These are phyloP conservation scores for Microctonus brassicae DNA, from an alignment of 2,888 invertebrate genomes.

Conservation along the genomic window DNA sequence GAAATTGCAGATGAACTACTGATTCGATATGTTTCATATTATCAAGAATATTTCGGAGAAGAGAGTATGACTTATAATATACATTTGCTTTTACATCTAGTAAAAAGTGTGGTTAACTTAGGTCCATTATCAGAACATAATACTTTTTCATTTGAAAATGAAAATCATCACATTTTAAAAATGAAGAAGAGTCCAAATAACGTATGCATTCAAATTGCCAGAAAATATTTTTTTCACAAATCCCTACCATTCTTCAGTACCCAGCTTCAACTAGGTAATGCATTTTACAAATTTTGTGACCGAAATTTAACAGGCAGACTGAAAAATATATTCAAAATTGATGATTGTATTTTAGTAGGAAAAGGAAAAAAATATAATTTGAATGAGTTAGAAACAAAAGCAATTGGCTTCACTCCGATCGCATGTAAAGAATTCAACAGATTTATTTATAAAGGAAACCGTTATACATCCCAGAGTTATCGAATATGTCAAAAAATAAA, in stretches of 20 bases:
- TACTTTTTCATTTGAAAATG: slow-evolving; percentile 27
- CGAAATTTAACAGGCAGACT: slow-evolving; percentile 1
- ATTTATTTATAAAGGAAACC: neutral
- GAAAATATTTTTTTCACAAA: slow-evolving; percentile 24
- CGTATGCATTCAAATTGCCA: slow-evolving; percentile 19
- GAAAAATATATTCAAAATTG: neutral
- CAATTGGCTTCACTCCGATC: slow-evolving; percentile 5
- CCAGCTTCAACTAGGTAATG: neutral
- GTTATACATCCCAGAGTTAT: neutral
- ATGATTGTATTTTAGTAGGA: neutral
- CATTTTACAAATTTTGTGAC: slow-evolving; percentile 18
- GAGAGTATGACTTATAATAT: slow-evolving; percentile 22
- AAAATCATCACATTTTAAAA: slow-evolving; percentile 17
- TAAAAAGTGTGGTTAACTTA: slow-evolving; percentile 18
- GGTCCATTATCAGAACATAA: slow-evolving; percentile 28
- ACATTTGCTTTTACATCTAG: slow-evolving; percentile 21
- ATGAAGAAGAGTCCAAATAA: slow-evolving; percentile 22
- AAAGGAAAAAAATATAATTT: slow-evolving; percentile 19
- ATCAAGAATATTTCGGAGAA: slow-evolving; percentile 26
- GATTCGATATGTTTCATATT: slow-evolving; percentile 7
- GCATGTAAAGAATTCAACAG: neutral
- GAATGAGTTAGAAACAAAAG: neutral
- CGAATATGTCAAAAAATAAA: neutral
- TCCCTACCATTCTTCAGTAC: neutral
- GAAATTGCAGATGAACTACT: slow-evolving; percentile 2